phyloP scores from a whole-genome alignment of 2,888 invertebrate genomes.

The Pocota personata region DNA sequence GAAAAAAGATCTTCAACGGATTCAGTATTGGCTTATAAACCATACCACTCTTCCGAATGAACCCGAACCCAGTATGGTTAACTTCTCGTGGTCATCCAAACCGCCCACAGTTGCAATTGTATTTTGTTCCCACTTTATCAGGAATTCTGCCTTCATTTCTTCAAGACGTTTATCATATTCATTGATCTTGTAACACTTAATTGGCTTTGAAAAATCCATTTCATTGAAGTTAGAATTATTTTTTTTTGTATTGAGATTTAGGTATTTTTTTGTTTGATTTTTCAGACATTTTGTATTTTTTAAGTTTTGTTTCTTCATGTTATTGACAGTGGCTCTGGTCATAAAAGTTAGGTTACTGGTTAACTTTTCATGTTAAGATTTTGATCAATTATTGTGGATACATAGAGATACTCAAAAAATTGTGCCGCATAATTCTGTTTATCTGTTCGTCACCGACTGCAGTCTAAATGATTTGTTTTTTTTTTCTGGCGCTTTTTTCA shows the following conservation, averaged over 20 bases:
- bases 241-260: not conserved
- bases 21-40: not conserved
- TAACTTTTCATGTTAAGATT: no score
- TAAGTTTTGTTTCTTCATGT: no score
- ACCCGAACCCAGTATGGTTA: slow-evolving; percentile 93
- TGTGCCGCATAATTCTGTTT: no score
- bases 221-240: not conserved
- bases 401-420: no score
- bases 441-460: no score
- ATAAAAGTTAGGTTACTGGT: no score
- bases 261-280: no score
- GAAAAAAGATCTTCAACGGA: not conserved
- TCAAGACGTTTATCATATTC: not conserved
- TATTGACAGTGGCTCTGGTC: no score
- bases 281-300: no score
- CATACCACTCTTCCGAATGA: slow-evolving; percentile 94
- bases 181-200: not conserved
- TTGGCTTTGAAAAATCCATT: not conserved
- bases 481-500: no score
- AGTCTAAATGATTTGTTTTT: no score
- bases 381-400: no score
- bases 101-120: slow-evolving; percentile 76
- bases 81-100: slow-evolving; percentile 87
- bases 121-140: slow-evolving; percentile 83
- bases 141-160: not conserved